These are phyloP conservation scores for Halictus ligatus DNA, from an alignment of 2,888 invertebrate genomes.

Conservation along the genomic window DNA sequence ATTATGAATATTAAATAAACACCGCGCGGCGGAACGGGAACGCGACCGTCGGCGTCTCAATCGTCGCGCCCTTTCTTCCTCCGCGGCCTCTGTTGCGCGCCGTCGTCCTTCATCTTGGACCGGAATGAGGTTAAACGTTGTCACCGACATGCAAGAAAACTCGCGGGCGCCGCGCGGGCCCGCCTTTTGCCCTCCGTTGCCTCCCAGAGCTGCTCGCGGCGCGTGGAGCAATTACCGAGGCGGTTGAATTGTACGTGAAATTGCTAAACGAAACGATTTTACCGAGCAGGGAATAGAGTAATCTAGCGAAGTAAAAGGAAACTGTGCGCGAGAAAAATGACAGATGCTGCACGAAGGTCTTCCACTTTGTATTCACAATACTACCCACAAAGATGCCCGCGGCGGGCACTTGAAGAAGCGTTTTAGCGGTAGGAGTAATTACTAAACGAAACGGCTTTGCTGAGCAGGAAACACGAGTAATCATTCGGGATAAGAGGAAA, in stretches of 20 bases:
- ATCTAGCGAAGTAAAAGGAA: not conserved
- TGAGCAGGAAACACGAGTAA: too few species aligned
- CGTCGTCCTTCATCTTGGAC: not conserved
- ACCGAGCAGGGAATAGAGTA: not conserved
- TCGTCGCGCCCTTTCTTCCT: not conserved
- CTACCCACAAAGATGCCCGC: too few species aligned
- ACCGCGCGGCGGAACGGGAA: slow-evolving; percentile 1
- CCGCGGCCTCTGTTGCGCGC: not conserved
- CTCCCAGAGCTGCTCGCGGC: not conserved
- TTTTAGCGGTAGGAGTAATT: too few species aligned
- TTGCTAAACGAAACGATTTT: not conserved
- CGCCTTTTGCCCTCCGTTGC: not conserved
- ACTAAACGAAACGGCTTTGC: too few species aligned
- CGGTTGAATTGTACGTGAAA: not conserved
- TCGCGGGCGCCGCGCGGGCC: not conserved
- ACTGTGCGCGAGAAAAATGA: too few species aligned
- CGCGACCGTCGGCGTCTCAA: slow-evolving; percentile 34
- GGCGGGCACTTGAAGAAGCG: too few species aligned
- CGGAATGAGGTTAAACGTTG: slow-evolving; percentile 15
- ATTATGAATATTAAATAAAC: slow-evolving; percentile 51
- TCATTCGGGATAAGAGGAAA: too few species aligned
- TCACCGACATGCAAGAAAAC: not conserved
- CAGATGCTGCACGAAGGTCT: too few species aligned
- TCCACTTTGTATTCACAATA: too few species aligned
- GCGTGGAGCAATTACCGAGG: not conserved